Evolutionary conservation across 2,797 vertebrate species (phyloP).

Genomic region (Acrossocheilus wenchowensis): DNA sequence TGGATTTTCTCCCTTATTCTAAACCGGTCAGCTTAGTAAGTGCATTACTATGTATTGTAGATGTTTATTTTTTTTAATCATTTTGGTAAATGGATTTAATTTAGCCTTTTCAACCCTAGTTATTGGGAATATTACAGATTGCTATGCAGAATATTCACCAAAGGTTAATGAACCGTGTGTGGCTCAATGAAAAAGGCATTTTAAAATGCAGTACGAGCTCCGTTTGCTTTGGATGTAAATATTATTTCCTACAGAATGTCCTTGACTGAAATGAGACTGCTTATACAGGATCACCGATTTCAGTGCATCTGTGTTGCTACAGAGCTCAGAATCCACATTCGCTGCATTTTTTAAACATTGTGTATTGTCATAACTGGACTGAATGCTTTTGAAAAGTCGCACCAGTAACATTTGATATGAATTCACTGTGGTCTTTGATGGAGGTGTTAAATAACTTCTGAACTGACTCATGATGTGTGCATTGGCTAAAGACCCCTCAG

Average conservation of each 20-base stretch:
- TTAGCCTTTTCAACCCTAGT: not conserved
- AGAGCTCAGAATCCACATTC: conserved; percentile 31
- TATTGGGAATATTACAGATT: not conserved
- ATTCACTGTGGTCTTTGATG: conserved; percentile 35
- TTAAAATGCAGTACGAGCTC: not conserved
- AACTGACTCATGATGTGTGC: conserved; percentile 15
- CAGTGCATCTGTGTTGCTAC: not conserved
- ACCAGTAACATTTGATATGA: conserved; percentile 23
- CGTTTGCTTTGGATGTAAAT: not conserved
- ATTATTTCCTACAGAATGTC: not conserved
- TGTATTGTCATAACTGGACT: conserved; percentile 24
- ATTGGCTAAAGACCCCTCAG: conserved; percentile 16
- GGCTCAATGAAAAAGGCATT: not conserved
- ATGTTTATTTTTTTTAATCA: not conserved
- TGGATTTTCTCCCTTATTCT: not conserved
- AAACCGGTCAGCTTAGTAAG: not conserved
- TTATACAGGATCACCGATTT: not conserved
- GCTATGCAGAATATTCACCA: conserved; percentile 1
- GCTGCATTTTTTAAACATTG: conserved; percentile 22
- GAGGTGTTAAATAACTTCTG: conserved; percentile 29
- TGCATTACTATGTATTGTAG: not conserved
- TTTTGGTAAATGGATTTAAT: not conserved
- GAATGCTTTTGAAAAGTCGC: conserved; percentile 22
- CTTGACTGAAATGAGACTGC: not conserved
- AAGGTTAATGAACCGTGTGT: conserved; percentile 10